Evolutionary conservation across 53 echinoderm and acorn worm species (phyloP), one percentile per base, ranked within the genome.

Genomic region (Henricia sp.): DNA sequence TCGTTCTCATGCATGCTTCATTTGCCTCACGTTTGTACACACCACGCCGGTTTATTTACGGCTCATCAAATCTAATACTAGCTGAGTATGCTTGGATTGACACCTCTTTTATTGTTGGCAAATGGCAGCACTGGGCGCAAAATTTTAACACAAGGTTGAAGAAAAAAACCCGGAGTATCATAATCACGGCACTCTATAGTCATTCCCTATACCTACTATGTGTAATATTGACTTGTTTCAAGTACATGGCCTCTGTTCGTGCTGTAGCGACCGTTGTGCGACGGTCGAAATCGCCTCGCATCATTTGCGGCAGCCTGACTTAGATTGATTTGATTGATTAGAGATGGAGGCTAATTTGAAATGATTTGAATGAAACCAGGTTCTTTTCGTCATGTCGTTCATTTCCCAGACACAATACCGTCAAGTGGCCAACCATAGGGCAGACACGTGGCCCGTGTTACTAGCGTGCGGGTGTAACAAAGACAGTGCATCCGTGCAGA

Each of bases 1-100:
- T 58, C 59, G 28, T 39, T 8, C 44, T 80, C 80, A 17, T 57
- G 46, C 64, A n/a, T n/a, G 80, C 62, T 80, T 80, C 80, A 50
- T 80, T 80, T 48, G 33, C 80, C 5, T 26, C 1, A 27, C 43
- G 48, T 43, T 63, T 63, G 80, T 48, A 33, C 28, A 41, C 62
- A 23, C 42, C 48, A 44, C 48, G n/a, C n/a, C n/a, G n/a, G n/a
- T n/a, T 80, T 80, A 63, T 64, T 80, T n/a, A 80, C 80, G 80
- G 63, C 64, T 80, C 80, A 63, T 80, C 80, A 80, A 43, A 80
- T 80, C 80, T 48, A 64, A 80, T 80, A n/a, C n/a, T 8, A 48
- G 35, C 19, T 35, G n/a, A 27, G 64, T 64, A 80, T 80, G 63
- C 62, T 42, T 24, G 19, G 62, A 46, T 48, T 80, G 80, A 80